Base-by-base conservation (phyloP, 2,888 invertebrate species). In the Drosophila leonis region DNA sequence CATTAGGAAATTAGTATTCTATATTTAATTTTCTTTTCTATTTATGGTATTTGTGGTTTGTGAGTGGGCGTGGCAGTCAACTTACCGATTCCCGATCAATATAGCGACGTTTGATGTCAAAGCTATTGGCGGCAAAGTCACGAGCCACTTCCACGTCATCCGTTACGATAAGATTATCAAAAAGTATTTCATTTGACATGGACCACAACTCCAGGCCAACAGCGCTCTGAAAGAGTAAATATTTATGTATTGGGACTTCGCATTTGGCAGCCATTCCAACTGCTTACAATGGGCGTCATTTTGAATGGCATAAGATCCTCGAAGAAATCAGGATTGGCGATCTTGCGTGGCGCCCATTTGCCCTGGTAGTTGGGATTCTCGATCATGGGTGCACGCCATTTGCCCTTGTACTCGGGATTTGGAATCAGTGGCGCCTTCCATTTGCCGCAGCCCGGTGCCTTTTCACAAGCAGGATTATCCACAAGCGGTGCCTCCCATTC, bases 151-250 rank as follows among this genome's bases (percentile, higher is more conserved):
- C 93, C 66, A 95, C 93, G 88, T 97, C 96, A 92, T 99, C 98
- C 0, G 98, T 97, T 68, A 99, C 94, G 71, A 99, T 94, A 63
- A 99, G 94, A 94, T 99, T 99, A 94, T 99, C 99, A 94, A 99
- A 99, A 66, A 98, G 94, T 83, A 99, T 97, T 88, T 96, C 95
- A 72, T 97, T 96, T 0, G 98, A 98, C 98, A 99, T 99, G 7
- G 99, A 98, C 99, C 99, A 99, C 75, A 99, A 94, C 93, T 99
- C 99, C 92, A 99, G 96, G 20, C 99, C 99, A 63, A 99, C 94
- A 24, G 99, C 98, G 91, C 95, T 95, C 98, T 98, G 91, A 24
- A 92, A 70, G 5, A 24, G 57, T 67, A 60, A 51, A 63, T 71
- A 57, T 4, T 15, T 37, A 31, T n/a, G n/a, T n/a, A n/a, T 12